Evolutionary conservation across 2,888 invertebrate species (phyloP), one percentile per base, ranked within the genome.

Genomic region (Eupithecia abbreviata): DNA sequence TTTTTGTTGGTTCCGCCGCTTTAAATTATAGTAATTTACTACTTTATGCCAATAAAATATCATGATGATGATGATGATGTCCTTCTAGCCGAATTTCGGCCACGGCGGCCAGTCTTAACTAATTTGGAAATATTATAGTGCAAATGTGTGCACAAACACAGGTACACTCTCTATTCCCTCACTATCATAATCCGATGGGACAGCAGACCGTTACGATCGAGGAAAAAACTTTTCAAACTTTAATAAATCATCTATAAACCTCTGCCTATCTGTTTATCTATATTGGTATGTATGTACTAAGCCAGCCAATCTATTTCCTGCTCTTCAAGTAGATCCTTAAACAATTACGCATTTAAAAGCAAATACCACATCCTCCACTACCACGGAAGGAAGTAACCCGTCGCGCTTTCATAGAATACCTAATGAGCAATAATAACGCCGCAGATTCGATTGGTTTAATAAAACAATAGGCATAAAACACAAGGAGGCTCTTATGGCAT

Each of bases 311-410:
- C 45, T 51, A 66, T 42, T 73, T 73, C 66, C 72, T 73, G 72
- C 49, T 68, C 43, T 51, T 55, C 43, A 68, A 73, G 55, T 49
- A 69, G 69, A 69, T 69, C 69, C 47, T 47, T n/a, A 66, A 73
- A 49, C 70, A 70, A 73, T 76, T 65, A 71, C 73, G 73, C 69
- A 70, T 30, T 30, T 73, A 43, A 55, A 68, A 68, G 66, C 62
- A 62, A 58, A 47, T 67, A 74, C 71, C 18, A 73, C 62, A 68
- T 76, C 74, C 76, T 74, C 70, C 13, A 71, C 43, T 77, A 80
- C 75, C 75, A 73, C 84, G 88, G 88, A 88, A 88, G 88, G 88
- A 88, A 88, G 86, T 81, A 73, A 77, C 74, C 55, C 47, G 74
- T n/a, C n/a, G 72, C 77, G 77, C 79, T 80, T 80, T 80, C 79